Evolutionary conservation across 53 echinoderm and acorn worm species (phyloP).

Genomic region (Hippasteria phrygiana): DNA sequence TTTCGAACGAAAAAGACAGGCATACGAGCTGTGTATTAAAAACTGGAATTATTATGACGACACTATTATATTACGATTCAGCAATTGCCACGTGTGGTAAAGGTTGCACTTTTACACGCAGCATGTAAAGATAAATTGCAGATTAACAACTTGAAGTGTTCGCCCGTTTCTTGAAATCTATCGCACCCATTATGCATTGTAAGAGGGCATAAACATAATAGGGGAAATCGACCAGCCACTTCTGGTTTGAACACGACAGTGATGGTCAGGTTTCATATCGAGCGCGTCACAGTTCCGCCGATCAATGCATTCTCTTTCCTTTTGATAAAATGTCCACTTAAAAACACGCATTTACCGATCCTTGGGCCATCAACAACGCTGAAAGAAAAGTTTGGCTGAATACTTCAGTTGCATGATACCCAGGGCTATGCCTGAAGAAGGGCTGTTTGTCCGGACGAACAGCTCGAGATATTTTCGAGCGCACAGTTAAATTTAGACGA

Average conservation of each 20-base stretch:
- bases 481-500: not conserved
- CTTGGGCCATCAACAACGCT: not conserved
- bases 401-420: not conserved
- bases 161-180: not conserved
- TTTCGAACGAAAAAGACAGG: too few species aligned
- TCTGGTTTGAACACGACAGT: not conserved
- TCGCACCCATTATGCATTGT: not conserved
- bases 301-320: conserved; percentile 1
- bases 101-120: too few species aligned
- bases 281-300: not conserved
- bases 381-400: not conserved
- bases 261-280: conserved; percentile 2
- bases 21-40: too few species aligned
- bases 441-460: not conserved
- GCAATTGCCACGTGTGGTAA: too few species aligned
- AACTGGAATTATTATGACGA: too few species aligned
- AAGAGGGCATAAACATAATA: not conserved
- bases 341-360: not conserved
- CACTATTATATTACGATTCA: too few species aligned
- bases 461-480: not conserved
- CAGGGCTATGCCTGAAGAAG: not conserved
- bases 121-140: too few species aligned
- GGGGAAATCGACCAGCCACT: not conserved
- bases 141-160: too few species aligned
- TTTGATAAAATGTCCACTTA: conserved; percentile 14